Percentiles rank a stretch among this genome's conserved stretches.
Conservation (phyloP, 1,140 invertebrate species). For the Parasteatoda tepidariorum region DNA sequence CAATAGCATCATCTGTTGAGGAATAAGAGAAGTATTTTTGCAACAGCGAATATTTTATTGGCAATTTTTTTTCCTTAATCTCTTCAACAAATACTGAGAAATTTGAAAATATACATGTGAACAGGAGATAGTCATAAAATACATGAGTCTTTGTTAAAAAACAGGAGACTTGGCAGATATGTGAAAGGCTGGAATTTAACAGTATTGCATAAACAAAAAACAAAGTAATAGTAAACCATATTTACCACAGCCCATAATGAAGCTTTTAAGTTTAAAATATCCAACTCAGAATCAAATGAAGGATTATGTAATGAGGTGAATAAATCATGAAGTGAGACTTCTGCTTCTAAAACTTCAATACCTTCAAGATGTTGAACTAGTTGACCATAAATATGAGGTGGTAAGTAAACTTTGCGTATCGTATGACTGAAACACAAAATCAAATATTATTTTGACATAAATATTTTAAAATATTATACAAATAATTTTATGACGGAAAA, state of each 20-base stretch:
- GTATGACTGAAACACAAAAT: slow-evolving; percentile 64
- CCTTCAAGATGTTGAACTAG: slow-evolving; percentile 83
- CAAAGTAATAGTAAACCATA: no score
- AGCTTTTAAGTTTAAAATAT: slow-evolving; percentile 78
- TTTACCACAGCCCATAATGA: slow-evolving; percentile 84
- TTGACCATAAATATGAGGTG: slow-evolving; percentile 90
- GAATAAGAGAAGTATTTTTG: no score
- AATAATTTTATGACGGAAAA: neutral
- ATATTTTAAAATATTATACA: neutral
- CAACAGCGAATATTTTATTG: no score
- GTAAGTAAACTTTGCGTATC: slow-evolving; percentile 76
- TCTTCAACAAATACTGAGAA: no score
- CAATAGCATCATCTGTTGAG: no score
- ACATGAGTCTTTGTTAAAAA: no score
- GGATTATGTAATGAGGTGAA: slow-evolving; percentile 66
- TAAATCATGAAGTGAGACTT: slow-evolving; percentile 63
- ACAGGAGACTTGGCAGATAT: no score
- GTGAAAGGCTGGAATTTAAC: no score
- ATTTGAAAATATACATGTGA: no score
- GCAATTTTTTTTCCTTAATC: no score
- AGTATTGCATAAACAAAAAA: no score
- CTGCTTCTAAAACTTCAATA: slow-evolving; percentile 74
- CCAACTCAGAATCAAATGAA: slow-evolving; percentile 65
- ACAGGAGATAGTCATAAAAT: no score
- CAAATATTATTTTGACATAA: neutral